phyloP scores from a whole-genome alignment of 1,140 invertebrate species.

The Semibalanus balanoides region DNA sequence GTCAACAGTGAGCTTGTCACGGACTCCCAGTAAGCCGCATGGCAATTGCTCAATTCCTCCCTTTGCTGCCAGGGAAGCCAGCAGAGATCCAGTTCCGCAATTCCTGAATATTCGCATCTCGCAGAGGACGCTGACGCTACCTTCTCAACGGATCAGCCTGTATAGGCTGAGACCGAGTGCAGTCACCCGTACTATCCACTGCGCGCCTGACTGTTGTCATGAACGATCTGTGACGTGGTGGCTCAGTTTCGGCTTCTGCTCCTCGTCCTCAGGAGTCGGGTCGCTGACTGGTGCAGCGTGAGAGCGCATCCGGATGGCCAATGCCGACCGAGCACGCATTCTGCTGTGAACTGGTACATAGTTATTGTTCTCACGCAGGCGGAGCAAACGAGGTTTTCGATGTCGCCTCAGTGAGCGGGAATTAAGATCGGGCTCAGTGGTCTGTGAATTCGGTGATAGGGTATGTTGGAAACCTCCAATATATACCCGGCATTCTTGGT shows the following conservation, averaged over 20 bases:
- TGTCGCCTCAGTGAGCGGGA: conserved; percentile 4
- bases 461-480: conserved; percentile 9
- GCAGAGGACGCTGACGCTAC: neutral
- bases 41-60: conserved; percentile 3
- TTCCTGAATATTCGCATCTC: neutral
- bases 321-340: neutral
- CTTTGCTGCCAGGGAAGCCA: conserved; percentile 7
- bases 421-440: conserved; percentile 13
- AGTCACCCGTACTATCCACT: neutral
- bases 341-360: conserved; percentile 6
- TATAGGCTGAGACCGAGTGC: too few relatives aligned
- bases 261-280: neutral
- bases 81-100: neutral
- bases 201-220: neutral
- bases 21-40: conserved; percentile 6
- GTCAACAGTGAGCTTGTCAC: neutral
- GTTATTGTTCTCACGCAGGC: conserved; percentile 5
- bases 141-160: neutral
- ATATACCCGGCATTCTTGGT: conserved; percentile 13
- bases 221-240: conserved; percentile 7
- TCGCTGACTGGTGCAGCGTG: neutral
- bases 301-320: conserved; percentile 7
- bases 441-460: conserved; percentile 14
- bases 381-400: conserved; percentile 6
- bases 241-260: neutral